Base-by-base conservation (phyloP, 2,797 vertebrate species). In the Cossypha heuglini region DNA sequence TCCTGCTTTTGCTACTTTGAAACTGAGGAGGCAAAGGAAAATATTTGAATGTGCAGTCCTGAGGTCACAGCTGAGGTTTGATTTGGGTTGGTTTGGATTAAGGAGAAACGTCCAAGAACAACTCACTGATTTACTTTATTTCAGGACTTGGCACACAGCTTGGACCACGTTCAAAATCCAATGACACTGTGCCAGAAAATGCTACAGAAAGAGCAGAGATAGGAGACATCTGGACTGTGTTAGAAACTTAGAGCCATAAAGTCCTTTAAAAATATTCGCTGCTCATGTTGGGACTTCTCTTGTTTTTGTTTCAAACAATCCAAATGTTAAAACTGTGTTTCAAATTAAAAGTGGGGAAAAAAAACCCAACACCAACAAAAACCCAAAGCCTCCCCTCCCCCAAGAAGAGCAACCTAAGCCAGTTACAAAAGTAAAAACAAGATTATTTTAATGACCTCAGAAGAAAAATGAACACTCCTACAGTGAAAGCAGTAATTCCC, bases 71-170 rank as follows among this genome's bases (percentile, higher is more conserved):
- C 97, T 94, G 38, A 83, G 90, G 96, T 96, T 96, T 97, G 97
- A 97, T 97, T 96, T 88, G 97, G 97, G 97, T 85, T 95, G 96
- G 88, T 86, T 95, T 97, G 97, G 97, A 97, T 90, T 97, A 97
- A 95, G 94, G 97, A 96, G 94, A 97, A 96, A 96, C n/a, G 25
- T 98, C 98, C 97, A 98, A 98, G 96, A 98, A 98, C 97, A 98
- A 98, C 97, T 98, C 86, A 6, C 97, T 97, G 97, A 97, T 97
- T 98, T 98, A 97, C 97, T 98, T 98, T 97, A 97, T 97, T 98
- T 98, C 97, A 97, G 98, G 97, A 98, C 97, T 98, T 98, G 97
- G 98, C 97, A 97, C 94, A 96, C 88, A 97, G 76, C 42, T 58
- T 97, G 96, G 94, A 95, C 29, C 14, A 40, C 57, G 82, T 96